phyloP scores from a whole-genome alignment of 2,113 vertebrate species.

The Colinus virginianus region DNA sequence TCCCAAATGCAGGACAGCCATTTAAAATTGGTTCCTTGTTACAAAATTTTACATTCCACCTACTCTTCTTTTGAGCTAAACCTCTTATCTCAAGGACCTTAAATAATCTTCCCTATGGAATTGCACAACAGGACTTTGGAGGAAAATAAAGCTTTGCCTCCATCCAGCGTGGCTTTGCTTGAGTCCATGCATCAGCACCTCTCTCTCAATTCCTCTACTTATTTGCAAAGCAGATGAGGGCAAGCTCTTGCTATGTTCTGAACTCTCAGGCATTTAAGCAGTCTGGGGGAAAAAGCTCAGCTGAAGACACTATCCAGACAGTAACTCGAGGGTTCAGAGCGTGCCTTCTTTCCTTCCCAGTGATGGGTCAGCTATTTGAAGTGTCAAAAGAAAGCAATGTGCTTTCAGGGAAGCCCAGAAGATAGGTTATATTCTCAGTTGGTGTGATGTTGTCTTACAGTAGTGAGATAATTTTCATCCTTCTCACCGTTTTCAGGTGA shows the following conservation, averaged over 20 bases:
- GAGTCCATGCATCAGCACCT: not conserved
- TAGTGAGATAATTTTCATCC: not conserved
- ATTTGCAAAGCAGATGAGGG: not conserved
- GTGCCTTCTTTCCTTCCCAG: not conserved
- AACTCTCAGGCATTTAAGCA: not conserved
- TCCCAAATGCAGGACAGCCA: not conserved
- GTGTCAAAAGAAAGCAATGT: not conserved
- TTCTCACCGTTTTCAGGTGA: not conserved
- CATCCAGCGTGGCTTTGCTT: not conserved
- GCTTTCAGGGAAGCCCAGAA: not conserved
- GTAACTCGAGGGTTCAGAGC: too few relatives aligned
- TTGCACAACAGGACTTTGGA: not conserved
- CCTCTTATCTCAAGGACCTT: not conserved
- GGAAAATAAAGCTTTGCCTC: not conserved
- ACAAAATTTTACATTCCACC: not conserved
- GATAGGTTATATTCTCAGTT: not conserved
- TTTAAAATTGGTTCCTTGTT: not conserved
- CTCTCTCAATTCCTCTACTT: not conserved
- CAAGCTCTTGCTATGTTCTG: not conserved
- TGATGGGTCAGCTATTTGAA: not conserved
- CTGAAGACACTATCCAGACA: too few relatives aligned
- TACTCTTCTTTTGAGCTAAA: not conserved
- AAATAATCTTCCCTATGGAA: not conserved
- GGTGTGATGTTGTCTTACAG: not conserved
- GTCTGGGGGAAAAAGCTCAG: not conserved